Conservation (phyloP, 2,113 vertebrate genomes). For the Python bivittatus region DNA sequence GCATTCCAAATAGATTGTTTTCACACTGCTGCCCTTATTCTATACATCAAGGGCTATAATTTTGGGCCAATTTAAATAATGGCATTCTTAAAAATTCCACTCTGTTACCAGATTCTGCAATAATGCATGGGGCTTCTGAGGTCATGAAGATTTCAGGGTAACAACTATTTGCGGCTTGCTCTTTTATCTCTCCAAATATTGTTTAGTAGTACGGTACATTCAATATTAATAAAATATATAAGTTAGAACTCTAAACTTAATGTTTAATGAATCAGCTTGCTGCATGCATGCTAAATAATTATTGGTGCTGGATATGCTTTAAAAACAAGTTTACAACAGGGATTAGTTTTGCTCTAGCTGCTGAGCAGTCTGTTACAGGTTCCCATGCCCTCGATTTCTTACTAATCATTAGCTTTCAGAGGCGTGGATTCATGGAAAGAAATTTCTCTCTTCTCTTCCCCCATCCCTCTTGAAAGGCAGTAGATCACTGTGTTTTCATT, state of each 20-base stretch:
- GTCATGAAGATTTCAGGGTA: background rate
- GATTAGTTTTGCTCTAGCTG: background rate
- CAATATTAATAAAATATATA: background rate
- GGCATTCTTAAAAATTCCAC: background rate
- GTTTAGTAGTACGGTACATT: background rate
- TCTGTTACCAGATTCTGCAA: background rate
- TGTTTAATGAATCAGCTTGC: background rate
- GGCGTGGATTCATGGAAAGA: background rate
- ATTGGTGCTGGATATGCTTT: background rate
- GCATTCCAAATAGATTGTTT: background rate
- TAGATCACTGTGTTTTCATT: background rate
- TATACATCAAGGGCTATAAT: background rate
- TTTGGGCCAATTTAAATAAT: background rate
- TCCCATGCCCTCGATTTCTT: background rate
- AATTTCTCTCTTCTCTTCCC: background rate
- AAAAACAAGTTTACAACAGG: background rate
- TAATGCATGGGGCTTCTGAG: background rate
- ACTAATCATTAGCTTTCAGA: background rate
- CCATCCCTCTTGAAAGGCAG: background rate
- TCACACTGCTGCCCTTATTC: background rate
- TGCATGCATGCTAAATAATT: background rate
- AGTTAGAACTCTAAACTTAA: background rate
- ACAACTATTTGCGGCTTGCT: background rate
- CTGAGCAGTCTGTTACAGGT: background rate
- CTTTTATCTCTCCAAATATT: background rate